Conservation (phyloP, 2,888 invertebrate genomes). For the Zootermopsis nevadensis region DNA sequence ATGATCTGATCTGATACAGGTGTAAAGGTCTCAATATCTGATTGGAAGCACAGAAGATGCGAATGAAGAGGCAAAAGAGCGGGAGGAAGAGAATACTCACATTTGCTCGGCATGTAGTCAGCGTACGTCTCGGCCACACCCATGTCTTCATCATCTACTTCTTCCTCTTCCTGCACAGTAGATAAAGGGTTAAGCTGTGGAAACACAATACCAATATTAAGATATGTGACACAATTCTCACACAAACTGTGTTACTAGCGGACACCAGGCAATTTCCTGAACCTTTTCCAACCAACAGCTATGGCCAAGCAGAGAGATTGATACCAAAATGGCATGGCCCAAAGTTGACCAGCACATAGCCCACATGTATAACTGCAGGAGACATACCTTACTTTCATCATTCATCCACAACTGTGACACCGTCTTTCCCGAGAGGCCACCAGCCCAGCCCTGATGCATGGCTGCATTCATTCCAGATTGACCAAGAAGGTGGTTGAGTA, state of each 20-base stretch:
- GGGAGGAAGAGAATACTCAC: constrained; percentile 65
- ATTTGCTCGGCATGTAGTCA: constrained; percentile 97
- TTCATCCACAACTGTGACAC: constrained; percentile 72
- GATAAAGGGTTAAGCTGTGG: constrained; percentile 60
- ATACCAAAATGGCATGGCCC: too few relatives aligned
- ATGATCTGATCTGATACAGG: too few relatives aligned
- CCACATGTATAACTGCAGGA: neutral
- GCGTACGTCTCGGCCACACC: constrained; percentile 98
- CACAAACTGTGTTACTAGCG: too few relatives aligned
- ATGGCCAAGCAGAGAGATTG: too few relatives aligned
- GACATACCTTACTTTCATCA: constrained; percentile 54
- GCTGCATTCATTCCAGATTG: constrained; percentile 58
- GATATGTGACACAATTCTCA: too few relatives aligned
- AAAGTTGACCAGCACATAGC: too few relatives aligned
- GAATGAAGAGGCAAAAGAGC: too few relatives aligned
- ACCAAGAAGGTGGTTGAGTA: constrained; percentile 61
- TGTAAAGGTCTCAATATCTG: too few relatives aligned
- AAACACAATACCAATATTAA: neutral
- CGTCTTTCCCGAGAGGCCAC: constrained; percentile 63
- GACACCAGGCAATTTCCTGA: too few relatives aligned
- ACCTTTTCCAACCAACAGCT: too few relatives aligned
- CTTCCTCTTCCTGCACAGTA: constrained; percentile 71
- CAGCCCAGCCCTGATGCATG: constrained; percentile 60
- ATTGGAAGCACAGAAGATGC: too few relatives aligned
- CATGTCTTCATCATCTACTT: constrained; percentile 95